A percentile compares a stretch with the other conserved stretches of the same genome.
Conservation (phyloP, 2,113 vertebrate species). For the Oenanthe oenanthe region DNA sequence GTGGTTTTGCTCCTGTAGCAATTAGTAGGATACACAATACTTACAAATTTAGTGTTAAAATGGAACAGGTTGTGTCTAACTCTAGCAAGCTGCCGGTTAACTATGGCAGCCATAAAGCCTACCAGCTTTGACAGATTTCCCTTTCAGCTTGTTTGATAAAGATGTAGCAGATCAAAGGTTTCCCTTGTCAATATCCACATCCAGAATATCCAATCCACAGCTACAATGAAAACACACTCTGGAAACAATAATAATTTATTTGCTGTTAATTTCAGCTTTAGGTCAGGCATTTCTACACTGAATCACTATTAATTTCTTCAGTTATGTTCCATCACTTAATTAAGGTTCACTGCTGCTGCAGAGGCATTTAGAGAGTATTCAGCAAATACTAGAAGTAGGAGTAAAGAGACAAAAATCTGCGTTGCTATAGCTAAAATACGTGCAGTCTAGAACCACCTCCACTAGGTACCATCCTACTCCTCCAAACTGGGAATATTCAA, state of each 20-base stretch:
- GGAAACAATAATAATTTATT: not conserved
- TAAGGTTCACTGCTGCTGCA: not conserved
- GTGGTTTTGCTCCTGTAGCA: not conserved
- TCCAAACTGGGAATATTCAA: conserved; percentile 21
- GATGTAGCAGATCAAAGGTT: not conserved
- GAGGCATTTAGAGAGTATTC: not conserved
- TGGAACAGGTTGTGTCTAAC: not conserved
- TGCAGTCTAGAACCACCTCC: conserved; percentile 60
- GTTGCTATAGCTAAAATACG: conserved; percentile 59
- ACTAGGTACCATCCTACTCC: conserved; percentile 38
- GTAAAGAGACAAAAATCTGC: not conserved
- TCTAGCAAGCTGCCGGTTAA: not conserved
- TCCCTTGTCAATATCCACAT: not conserved
- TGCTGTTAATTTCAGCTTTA: not conserved
- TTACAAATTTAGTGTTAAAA: not conserved
- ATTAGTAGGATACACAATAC: not conserved
- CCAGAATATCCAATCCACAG: not conserved
- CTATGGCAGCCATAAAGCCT: not conserved
- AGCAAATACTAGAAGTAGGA: conserved; percentile 36
- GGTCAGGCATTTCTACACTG: not conserved
- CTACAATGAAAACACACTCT: not conserved
- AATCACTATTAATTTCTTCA: not conserved
- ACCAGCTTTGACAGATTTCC: not conserved
- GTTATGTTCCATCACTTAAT: not conserved
- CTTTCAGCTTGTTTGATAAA: not conserved